A percentile compares a stretch with the other conserved stretches of the same genome.
Conservation (phyloP, 2,797 vertebrate species). For the Ambastaia sidthimunki region DNA sequence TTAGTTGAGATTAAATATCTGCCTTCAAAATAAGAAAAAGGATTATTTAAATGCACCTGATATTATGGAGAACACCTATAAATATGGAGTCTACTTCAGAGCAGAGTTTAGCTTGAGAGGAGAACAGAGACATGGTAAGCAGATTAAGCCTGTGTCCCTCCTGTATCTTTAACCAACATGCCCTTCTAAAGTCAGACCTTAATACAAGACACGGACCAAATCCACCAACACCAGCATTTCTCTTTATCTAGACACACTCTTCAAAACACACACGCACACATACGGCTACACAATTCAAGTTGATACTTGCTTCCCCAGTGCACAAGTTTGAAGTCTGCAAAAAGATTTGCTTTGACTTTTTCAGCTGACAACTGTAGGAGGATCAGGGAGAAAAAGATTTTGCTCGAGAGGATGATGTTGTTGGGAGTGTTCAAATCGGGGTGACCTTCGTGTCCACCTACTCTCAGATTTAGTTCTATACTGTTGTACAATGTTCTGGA, state of each 20-base stretch:
- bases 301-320: slow-evolving; percentile 13
- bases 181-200: slow-evolving; percentile 75
- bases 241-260: not conserved
- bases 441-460: slow-evolving; percentile 34
- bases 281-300: slow-evolving; percentile 9
- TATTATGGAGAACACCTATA: not conserved
- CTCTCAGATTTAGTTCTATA: slow-evolving; percentile 27
- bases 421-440: not conserved
- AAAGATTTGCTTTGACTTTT: slow-evolving; percentile 32
- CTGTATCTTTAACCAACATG: slow-evolving; percentile 83
- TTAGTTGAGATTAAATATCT: not conserved
- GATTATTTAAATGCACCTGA: not conserved
- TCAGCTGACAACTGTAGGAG: slow-evolving; percentile 12
- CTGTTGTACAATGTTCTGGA: not conserved
- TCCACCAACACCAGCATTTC: slow-evolving; percentile 46
- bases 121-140: slow-evolving; percentile 80
- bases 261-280: slow-evolving; percentile 19
- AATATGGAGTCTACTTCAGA: not conserved
- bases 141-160: slow-evolving; percentile 80
- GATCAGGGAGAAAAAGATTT: slow-evolving; percentile 33
- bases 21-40: not conserved
- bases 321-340: slow-evolving; percentile 22
- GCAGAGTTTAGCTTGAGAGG: slow-evolving; percentile 52
- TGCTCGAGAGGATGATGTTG: slow-evolving; percentile 15
- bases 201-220: slow-evolving; percentile 59